Base-by-base conservation (phyloP, 2,113 vertebrate genomes). In the Anarrhichthys ocellatus region DNA sequence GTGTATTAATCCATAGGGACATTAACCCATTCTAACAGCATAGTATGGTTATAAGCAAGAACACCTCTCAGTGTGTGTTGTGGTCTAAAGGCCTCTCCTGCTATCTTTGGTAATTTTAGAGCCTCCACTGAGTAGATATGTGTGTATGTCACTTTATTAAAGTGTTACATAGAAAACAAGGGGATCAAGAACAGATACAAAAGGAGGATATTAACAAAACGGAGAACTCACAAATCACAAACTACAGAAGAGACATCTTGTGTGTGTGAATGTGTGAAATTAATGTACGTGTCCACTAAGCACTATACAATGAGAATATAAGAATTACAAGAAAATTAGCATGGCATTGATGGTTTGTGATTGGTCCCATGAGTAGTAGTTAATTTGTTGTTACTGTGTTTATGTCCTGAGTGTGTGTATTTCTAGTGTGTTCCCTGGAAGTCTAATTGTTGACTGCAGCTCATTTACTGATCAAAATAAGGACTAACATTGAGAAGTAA, bases 381-480 rank as follows among this genome's bases (percentile, higher is more conserved):
- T 62, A 66, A 22, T 58, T 58, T 71, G 36, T 61, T 64, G 44
- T 27, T 44, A 66, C 3, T 32, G 48, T 72, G 40, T 72, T 52
- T 17, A 13, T 50, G 22, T 36, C 24, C n/a, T 50, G 17, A 36
- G 24, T 56, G 27, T 67, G 22, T 62, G 29, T 22, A 63, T 73
- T 36, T 68, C 9, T 76, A 34, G 42, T 71, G 40, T 70, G 70
- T 70, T 40, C 13, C 70, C 69, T 61, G 36, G 63, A 78, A 62
- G 54, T 29, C 42, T 56, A 58, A 82, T 83, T 86, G 76, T 86
- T 65, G 64, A 75, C 34, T 72, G 27, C 27, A 27, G 52, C 59
- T 76, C 9, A 83, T 82, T 76, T 73, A 73, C 73, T 84, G 85
- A 86, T 78, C 40, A 79, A 72, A 78, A 76, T 66, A 83, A 69